Conservation (phyloP, 2,113 vertebrate species). For the Larimichthys crocea region DNA sequence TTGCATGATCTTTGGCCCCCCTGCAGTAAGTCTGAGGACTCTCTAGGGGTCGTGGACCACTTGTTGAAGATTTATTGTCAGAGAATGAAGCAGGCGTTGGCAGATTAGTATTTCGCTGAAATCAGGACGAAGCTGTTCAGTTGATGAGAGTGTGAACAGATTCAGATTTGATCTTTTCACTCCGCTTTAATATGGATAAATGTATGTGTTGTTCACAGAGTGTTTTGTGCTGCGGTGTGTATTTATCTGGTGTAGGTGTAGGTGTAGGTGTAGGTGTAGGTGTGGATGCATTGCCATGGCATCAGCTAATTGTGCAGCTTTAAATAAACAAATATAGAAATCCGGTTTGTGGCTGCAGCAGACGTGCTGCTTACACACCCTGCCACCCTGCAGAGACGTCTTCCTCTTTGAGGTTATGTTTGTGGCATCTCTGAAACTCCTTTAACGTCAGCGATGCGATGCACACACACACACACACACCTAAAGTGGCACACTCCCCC, state of each 20-base stretch:
- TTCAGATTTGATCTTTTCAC: background rate
- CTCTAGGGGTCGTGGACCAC: too few relatives aligned
- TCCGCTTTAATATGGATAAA: background rate
- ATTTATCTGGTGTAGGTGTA: background rate
- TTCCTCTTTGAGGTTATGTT: background rate
- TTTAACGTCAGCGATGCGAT: background rate
- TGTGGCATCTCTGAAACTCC: background rate
- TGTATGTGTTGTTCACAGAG: background rate
- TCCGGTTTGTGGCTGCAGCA: slow-evolving; percentile 1
- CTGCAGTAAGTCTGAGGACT: too few relatives aligned
- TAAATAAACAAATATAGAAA: background rate
- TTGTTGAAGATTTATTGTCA: too few relatives aligned
- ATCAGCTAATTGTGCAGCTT: too few relatives aligned
- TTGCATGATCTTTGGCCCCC: too few relatives aligned
- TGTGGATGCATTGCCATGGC: too few relatives aligned
- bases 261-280: too few relatives aligned
- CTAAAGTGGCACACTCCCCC: background rate
- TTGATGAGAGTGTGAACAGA: background rate
- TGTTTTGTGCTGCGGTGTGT: background rate
- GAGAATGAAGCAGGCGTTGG: background rate
- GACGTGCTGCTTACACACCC: slow-evolving; percentile 6
- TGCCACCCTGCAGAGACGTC: slow-evolving; percentile 19
- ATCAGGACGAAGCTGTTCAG: background rate
- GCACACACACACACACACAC: too few relatives aligned
- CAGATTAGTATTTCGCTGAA: background rate